phyloP scores from a whole-genome alignment of 2,888 invertebrate species.

The Diabrotica balteata region DNA sequence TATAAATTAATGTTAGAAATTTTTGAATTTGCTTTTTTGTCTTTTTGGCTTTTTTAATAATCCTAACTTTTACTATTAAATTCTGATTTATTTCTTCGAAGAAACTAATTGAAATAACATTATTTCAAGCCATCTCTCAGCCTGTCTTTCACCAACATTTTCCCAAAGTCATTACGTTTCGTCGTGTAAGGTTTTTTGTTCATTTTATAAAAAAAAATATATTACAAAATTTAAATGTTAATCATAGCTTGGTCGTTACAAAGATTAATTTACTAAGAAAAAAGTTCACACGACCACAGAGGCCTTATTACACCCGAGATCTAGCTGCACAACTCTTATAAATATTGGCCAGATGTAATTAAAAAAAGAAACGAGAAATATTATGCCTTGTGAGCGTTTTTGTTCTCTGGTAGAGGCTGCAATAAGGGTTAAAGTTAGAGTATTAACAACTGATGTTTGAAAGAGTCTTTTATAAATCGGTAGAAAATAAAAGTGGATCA shows the following conservation, averaged over 20 bases:
- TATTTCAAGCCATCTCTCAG: too few relatives aligned
- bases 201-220: not conserved
- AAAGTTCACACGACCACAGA: conserved; percentile 26
- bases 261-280: conserved; percentile 15
- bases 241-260: conserved; percentile 1
- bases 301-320: conserved; percentile 16
- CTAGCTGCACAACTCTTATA: conserved; percentile 6
- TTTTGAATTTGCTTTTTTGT: too few relatives aligned
- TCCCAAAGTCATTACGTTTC: not conserved
- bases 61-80: too few relatives aligned
- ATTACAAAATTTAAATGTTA: conserved; percentile 2
- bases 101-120: too few relatives aligned
- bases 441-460: too few relatives aligned
- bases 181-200: not conserved
- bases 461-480: too few relatives aligned
- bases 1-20: too few relatives aligned
- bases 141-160: not conserved
- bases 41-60: too few relatives aligned
- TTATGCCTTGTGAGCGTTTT: too few relatives aligned
- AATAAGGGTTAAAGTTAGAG: not conserved
- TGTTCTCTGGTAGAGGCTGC: not conserved
- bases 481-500: too few relatives aligned
- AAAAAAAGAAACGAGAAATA: conserved; percentile 6
- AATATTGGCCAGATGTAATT: not conserved
- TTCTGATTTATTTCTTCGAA: too few relatives aligned